Evolutionary conservation across 1,140 invertebrate genomes (phyloP), one percentile per base, ranked within the genome.

Genomic region (Drosophila carrolli): DNA sequence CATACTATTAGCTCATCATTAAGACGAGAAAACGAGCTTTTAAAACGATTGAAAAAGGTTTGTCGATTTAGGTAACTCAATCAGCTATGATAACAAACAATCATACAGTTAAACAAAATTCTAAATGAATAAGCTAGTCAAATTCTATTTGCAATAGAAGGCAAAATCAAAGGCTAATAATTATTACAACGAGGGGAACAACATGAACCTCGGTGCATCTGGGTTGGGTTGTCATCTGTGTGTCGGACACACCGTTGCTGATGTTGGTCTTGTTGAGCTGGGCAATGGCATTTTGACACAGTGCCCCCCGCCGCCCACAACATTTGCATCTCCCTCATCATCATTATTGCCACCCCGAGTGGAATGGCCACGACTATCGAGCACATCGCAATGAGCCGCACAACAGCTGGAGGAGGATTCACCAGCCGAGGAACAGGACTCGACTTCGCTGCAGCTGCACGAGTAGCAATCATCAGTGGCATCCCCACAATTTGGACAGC

Each of bases 141-240:
- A 40, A 50, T 62, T 41, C 4, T 32, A 59, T 40, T 47, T 27
- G n/a, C 23, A 72, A 54, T 13, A 40, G 23, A 16, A 38, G 19
- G 54, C 23, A 55, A 43, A 75, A 48, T 35, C 38, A 68, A 48
- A n/a, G 11, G 47, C n/a, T 57, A 68, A 62, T 32, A 48, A 48
- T 29, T 56, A 13, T 11, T 55, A 61, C 40, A 48, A 74, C 55
- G 14, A 65, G 55, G 56, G 9, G 16, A 83, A 90, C 80, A 80
- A 89, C 85, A 84, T 81, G 65, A 89, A 89, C 84, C 84, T 89
- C 81, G 80, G 80, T 89, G 84, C 84, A 75, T 65, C 63, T 58
- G 32, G 73, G 58, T 80, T 70, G 54, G 77, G 50, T 89, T 72
- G 80, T 89, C 84, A 89, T 81, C 85, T 90, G 68, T 65, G 67